A percentile compares a stretch with the other conserved stretches of the same genome.
These are phyloP conservation scores for Gerris lacustris DNA, from an alignment of 2,888 invertebrate species.

Conservation along the genomic window DNA sequence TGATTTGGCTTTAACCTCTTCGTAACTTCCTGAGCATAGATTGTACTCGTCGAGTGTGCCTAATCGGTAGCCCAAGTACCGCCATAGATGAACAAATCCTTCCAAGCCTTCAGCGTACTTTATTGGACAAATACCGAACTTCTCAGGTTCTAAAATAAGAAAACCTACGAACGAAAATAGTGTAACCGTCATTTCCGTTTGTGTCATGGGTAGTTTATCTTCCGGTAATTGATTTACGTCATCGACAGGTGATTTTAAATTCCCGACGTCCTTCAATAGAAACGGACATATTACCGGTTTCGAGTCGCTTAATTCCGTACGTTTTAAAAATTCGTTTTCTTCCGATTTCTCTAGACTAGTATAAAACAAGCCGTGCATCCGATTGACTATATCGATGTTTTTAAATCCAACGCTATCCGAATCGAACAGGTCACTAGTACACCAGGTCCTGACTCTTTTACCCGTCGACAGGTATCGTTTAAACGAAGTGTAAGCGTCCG, in stretches of 20 bases:
- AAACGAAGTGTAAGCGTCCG: slow-evolving; percentile 40
- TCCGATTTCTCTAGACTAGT: slow-evolving; percentile 37
- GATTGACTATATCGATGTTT: slow-evolving; percentile 37
- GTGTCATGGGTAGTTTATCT: slow-evolving; percentile 35
- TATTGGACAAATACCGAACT: slow-evolving; percentile 35
- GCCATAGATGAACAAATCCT: slow-evolving; percentile 44
- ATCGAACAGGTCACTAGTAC: slow-evolving; percentile 41
- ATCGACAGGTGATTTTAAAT: not conserved
- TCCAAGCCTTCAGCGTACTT: slow-evolving; percentile 38
- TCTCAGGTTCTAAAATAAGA: slow-evolving; percentile 38
- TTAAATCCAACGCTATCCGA: slow-evolving; percentile 37
- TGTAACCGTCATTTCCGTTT: slow-evolving; percentile 43
- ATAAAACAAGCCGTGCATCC: slow-evolving; percentile 28
- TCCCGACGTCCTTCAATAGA: not conserved
- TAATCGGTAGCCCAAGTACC: slow-evolving; percentile 41
- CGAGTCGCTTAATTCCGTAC: not conserved
- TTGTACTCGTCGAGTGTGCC: slow-evolving; percentile 40
- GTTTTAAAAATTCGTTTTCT: slow-evolving; percentile 10
- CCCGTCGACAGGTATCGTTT: slow-evolving; percentile 41
- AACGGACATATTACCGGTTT: slow-evolving; percentile 14
- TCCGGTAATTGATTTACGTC: not conserved
- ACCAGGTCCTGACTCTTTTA: slow-evolving; percentile 40
- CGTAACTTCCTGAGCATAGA: slow-evolving; percentile 36
- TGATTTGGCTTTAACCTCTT: slow-evolving; percentile 34
- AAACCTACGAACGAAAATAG: slow-evolving; percentile 43